Evolutionary conservation across 2,797 vertebrate species (phyloP).

Genomic region (Phylloscopus collybita): DNA sequence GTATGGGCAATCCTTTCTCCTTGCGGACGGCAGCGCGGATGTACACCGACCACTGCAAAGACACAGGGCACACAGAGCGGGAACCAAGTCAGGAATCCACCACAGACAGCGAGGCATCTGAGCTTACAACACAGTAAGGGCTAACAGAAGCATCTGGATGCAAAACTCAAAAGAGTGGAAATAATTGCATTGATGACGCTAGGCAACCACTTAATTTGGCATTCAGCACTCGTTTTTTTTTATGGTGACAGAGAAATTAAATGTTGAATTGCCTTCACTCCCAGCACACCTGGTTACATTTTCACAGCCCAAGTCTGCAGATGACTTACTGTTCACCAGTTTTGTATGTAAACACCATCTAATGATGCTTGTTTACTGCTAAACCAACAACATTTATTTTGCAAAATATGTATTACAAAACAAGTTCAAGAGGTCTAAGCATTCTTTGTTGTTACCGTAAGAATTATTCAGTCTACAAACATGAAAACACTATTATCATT

Average conservation of each 20-base stretch:
- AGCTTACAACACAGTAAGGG: not conserved
- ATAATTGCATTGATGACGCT: not conserved
- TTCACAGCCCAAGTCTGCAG: not conserved
- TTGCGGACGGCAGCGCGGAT: slow-evolving; percentile 97
- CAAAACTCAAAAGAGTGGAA: not conserved
- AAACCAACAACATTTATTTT: not conserved
- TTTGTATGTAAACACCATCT: not conserved
- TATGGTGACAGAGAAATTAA: not conserved
- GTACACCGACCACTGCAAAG: slow-evolving; percentile 93
- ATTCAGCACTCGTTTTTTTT: not conserved
- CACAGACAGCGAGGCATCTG: not conserved
- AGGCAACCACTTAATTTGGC: not conserved
- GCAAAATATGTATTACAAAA: not conserved
- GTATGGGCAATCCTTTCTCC: slow-evolving; percentile 95
- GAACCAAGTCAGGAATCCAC: not conserved
- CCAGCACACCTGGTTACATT: not conserved
- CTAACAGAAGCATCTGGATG: not conserved
- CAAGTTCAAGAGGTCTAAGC: not conserved
- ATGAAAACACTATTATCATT: not conserved
- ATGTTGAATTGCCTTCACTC: not conserved
- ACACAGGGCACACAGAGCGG: not conserved
- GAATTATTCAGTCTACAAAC: not conserved
- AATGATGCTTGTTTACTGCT: not conserved
- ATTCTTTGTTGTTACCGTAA: not conserved
- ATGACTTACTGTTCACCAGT: not conserved